These are phyloP conservation scores for Muraenolepis orangiensis DNA, from an alignment of 2,797 vertebrate species.

Conservation along the genomic window DNA sequence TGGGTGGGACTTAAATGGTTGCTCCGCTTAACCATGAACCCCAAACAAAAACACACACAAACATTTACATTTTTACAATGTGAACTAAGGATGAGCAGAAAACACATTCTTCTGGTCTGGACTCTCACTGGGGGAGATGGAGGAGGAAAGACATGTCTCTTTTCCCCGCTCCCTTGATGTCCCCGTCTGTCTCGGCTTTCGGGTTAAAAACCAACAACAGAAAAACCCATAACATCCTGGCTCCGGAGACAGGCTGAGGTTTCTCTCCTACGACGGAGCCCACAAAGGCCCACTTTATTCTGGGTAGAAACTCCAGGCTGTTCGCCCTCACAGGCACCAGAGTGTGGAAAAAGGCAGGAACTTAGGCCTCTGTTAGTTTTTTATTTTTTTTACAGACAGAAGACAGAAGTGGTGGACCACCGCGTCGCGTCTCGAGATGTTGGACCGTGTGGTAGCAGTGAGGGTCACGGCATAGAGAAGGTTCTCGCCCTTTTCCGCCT, in stretches of 20 bases:
- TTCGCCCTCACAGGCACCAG: constrained; percentile 14
- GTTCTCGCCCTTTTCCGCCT: neutral
- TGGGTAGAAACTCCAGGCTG: constrained; percentile 20
- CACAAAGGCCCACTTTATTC: constrained; percentile 36
- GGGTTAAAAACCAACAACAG: constrained; percentile 15
- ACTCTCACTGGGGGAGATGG: constrained; percentile 33
- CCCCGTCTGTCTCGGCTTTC: constrained; percentile 8
- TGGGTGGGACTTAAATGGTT: neutral
- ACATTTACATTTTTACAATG: too few species aligned
- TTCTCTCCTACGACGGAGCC: constrained; percentile 22
- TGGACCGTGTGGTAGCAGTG: neutral
- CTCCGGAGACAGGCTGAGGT: constrained; percentile 34
- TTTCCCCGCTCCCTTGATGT: neutral
- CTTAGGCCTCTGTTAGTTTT: constrained; percentile 7
- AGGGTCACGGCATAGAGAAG: neutral
- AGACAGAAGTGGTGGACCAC: constrained; percentile 5
- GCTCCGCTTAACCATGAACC: constrained; percentile 30
- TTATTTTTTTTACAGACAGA: neutral
- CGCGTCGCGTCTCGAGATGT: neutral
- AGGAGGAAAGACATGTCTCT: constrained; percentile 20
- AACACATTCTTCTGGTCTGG: constrained; percentile 40
- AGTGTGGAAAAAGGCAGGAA: constrained; percentile 10
- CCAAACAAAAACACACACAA: too few species aligned
- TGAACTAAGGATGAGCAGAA: constrained; percentile 40
- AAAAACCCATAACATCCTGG: constrained; percentile 1